Conservation (phyloP, 23 tunicate genomes). For the Clavelina lepadiformis region DNA sequence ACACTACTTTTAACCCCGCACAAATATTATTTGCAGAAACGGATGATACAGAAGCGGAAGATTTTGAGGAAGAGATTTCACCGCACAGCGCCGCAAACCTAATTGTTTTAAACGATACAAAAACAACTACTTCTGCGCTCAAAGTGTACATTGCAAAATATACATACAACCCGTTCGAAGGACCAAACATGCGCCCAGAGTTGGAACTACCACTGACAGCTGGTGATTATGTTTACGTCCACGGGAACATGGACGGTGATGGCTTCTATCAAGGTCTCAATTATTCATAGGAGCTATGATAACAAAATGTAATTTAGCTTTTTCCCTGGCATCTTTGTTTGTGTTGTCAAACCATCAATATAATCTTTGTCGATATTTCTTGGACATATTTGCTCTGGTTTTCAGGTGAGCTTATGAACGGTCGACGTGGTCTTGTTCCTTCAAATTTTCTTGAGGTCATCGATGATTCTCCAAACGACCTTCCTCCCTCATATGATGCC, state of each 20-base stretch:
- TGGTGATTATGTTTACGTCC: constrained; percentile 86
- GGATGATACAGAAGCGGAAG: constrained; percentile 60
- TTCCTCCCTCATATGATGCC: too few species aligned
- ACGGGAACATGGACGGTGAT: constrained; percentile 75
- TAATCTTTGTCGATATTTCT: not conserved
- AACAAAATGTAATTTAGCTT: not conserved
- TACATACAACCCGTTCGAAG: constrained; percentile 76
- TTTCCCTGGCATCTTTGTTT: not conserved
- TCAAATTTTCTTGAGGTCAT: constrained; percentile 81
- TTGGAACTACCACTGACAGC: constrained; percentile 68
- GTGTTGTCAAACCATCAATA: not conserved
- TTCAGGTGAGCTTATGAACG: constrained; percentile 71
- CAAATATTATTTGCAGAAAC: too few species aligned
- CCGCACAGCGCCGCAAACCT: constrained; percentile 1
- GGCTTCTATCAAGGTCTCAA: constrained; percentile 76
- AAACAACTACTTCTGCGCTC: not conserved
- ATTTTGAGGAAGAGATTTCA: constrained; percentile 25
- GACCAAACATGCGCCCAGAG: constrained; percentile 88
- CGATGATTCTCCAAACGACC: constrained; percentile 21
- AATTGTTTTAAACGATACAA: not conserved
- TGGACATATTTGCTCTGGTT: not conserved
- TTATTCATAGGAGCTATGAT: not conserved
- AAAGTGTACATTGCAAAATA: constrained; percentile 69
- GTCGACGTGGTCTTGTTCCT: constrained; percentile 87
- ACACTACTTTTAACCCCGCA: too few species aligned